Conservation (phyloP, 1,140 invertebrate genomes). For the Drosophila ohnishii region DNA sequence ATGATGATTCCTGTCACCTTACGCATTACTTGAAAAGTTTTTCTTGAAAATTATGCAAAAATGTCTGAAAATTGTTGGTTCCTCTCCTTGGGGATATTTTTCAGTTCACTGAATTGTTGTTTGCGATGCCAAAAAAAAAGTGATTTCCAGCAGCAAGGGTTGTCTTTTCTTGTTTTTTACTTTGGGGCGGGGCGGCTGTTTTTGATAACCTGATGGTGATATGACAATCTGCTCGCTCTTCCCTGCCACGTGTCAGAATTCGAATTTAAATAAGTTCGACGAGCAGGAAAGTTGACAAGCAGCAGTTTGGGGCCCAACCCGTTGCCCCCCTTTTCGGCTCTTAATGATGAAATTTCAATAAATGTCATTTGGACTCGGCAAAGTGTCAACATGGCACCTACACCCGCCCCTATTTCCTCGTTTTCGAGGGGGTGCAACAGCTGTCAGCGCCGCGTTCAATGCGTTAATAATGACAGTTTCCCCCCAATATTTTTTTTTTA, state of each 20-base stretch:
- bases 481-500: constrained; percentile 40
- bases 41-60: constrained; percentile 71
- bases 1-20: constrained; percentile 57
- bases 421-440: constrained; percentile 41
- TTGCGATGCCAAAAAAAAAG: constrained; percentile 64
- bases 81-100: constrained; percentile 75
- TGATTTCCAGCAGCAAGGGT: constrained; percentile 69
- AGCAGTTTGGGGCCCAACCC: constrained; percentile 29
- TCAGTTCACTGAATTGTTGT: constrained; percentile 75
- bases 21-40: constrained; percentile 56
- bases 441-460: constrained; percentile 67
- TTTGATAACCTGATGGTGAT: constrained; percentile 46
- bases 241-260: constrained; percentile 59
- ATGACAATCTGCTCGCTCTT: constrained; percentile 32
- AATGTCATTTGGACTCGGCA: constrained; percentile 75
- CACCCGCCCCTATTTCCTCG: constrained; percentile 19
- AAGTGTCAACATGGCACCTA: constrained; percentile 77
- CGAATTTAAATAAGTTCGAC: constrained; percentile 76
- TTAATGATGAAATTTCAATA: constrained; percentile 82
- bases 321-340: constrained; percentile 1
- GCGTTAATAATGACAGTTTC: constrained; percentile 81
- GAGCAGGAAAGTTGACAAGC: constrained; percentile 67
- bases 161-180: constrained; percentile 45
- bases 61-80: constrained; percentile 31
- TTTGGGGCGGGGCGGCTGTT: constrained; percentile 23